Evolutionary conservation across 2,888 invertebrate species (phyloP), one percentile per base, ranked within the genome.

Genomic region (Philereme transversata): DNA sequence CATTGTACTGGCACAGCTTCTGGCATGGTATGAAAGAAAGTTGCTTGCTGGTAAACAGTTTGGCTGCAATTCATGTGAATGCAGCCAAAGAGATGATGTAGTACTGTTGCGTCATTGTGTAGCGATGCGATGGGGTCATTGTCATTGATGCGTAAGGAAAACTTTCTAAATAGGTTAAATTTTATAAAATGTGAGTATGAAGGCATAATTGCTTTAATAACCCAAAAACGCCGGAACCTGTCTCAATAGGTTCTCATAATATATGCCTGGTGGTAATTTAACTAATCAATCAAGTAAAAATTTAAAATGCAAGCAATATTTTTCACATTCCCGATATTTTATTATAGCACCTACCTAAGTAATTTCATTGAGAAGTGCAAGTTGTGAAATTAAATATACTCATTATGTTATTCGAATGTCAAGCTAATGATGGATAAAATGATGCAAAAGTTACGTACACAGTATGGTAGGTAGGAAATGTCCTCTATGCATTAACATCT

Each of bases 111-210:
- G 72, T 69, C 72, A 73, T 67, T 68, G 67, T 72, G 68, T 64
- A 75, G 71, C 74, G 74, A 71, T 74, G 75, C 72, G 70, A 69
- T 64, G 73, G 75, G 79, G 79, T 79, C 79, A 79, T 79, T 79
- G 79, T 79, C 78, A 76, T 72, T 68, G 73, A 72, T 68, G 74
- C 73, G 73, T 75, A 76, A 74, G 45, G 72, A 62, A 68, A 68
- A 70, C 64, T 67, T 65, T 67, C 64, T 68, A 64, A 65, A 60
- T 70, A 65, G 55, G 62, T 63, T 48, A 46, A 64, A 62, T 70
- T 51, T 51, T 51, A 10, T 64, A 51, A 61, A 59, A 60, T 58
- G 52, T 55, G 55, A 44, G 54, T 44, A 50, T 53, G 36, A 66
- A 57, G 44, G 50, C 52, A 10, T 57, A 47, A 63, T 50, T 47